Evolutionary conservation across 2,113 vertebrate species (phyloP).

Genomic region (Gambusia affinis): DNA sequence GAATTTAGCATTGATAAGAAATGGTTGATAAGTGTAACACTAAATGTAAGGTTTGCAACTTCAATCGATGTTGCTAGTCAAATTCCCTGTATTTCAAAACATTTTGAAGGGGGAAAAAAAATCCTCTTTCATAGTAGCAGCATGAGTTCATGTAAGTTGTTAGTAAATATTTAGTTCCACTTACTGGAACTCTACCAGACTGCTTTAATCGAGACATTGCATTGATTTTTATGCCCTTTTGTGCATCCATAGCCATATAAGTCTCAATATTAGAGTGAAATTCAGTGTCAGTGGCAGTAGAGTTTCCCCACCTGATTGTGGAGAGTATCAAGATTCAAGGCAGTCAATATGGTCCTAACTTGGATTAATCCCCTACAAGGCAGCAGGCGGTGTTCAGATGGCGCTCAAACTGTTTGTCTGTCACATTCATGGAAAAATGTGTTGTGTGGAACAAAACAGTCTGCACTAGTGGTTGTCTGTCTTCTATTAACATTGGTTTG

Average conservation of each 20-base stretch:
- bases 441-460: constrained; percentile 32
- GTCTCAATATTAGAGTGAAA: constrained; percentile 28
- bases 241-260: constrained; percentile 12
- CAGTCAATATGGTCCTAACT: constrained; percentile 52
- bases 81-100: not conserved
- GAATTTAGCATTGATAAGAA: too few species aligned
- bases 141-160: not conserved
- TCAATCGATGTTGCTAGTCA: too few species aligned
- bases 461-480: constrained; percentile 13
- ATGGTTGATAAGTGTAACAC: too few species aligned
- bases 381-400: constrained; percentile 39
- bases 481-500: not conserved
- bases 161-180: not conserved
- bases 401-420: constrained; percentile 25
- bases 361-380: constrained; percentile 35
- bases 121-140: not conserved
- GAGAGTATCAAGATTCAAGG: constrained; percentile 45
- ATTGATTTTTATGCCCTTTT: not conserved
- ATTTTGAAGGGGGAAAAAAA: not conserved
- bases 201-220: constrained; percentile 32
- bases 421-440: constrained; percentile 29
- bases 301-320: constrained; percentile 44
- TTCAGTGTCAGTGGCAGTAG: constrained; percentile 32
- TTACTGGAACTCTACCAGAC: not conserved
- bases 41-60: too few species aligned